These are phyloP conservation scores for Panthera tigris DNA, from an alignment of 2,113 vertebrate genomes.

Conservation along the genomic window DNA sequence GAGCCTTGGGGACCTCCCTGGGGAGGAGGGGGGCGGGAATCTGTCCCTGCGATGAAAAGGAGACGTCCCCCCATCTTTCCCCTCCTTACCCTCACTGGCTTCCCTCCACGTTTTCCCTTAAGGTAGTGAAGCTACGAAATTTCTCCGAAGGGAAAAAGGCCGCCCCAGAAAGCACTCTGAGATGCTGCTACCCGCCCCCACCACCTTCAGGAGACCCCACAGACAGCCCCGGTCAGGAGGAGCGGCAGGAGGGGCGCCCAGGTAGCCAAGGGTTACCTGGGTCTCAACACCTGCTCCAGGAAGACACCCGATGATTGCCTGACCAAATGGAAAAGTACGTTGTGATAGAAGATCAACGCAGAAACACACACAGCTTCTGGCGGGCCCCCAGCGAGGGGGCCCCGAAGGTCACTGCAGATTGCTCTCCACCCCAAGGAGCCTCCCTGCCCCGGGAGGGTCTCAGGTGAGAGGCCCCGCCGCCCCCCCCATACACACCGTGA, in stretches of 20 bases:
- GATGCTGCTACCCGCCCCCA: conserved; percentile 72
- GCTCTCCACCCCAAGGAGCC: neutral
- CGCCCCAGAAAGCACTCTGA: conserved; percentile 83
- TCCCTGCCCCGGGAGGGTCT: neutral
- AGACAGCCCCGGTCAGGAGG: conserved; percentile 73
- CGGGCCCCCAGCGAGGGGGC: neutral
- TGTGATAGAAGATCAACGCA: fast-evolving
- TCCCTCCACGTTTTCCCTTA: neutral
- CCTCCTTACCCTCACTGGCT: fast-evolving
- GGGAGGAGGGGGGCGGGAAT: neutral
- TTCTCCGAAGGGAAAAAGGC: conserved; percentile 83
- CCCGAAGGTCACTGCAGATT: fast-evolving
- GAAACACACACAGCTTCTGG: neutral
- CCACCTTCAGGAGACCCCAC: neutral
- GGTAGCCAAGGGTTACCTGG: neutral
- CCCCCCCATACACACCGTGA: neutral
- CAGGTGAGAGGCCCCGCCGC: neutral
- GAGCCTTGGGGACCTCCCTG: neutral
- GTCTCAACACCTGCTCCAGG: conserved; percentile 73
- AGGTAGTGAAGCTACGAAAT: neutral
- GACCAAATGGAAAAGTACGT: conserved; percentile 6
- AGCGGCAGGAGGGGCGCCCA: neutral
- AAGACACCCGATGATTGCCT: conserved; percentile 73
- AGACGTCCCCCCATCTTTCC: too few relatives aligned
- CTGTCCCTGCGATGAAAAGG: fast-evolving